Base-by-base conservation (phyloP, 2,888 invertebrate genomes). In the Choreutis nemorana region DNA sequence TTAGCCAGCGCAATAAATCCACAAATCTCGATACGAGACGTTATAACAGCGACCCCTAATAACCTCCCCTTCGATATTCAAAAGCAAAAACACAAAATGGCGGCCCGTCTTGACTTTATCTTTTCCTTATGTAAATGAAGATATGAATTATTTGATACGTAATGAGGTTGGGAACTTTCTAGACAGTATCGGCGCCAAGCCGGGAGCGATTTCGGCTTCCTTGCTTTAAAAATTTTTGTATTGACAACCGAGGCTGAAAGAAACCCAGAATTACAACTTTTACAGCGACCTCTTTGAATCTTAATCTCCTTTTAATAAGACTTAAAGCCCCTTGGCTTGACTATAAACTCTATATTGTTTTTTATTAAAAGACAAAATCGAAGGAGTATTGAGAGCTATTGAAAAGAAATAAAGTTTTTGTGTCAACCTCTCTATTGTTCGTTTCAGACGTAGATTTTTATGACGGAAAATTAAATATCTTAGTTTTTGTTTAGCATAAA, bases 111-210 rank as follows among this genome's bases (percentile, higher is more conserved):
- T 73, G 70, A 62, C 75, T 77, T 75, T 75, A 77, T 78, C 71
- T 75, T 71, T 75, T 75, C 61, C 71, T 71, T 73, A 77, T 75
- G 75, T 66, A 72, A 78, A 77, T 77, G 48, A 49, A 42, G 48
- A 45, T 40, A 47, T 48, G 42, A 61, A 55, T 65, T 58, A 64
- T 67, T 60, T 49, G 48, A 49, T 55, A 51, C 66, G 66, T 64
- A 64, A 71, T 66, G 67, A 68, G 60, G 62, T 61, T 68, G 68
- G 68, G 61, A 72, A 77, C 68, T 73, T 73, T 67, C 54, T 49
- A 45, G 52, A 52, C 67, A 59, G 53, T 58, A 42, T 37, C 45
- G 49, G 40, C 52, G 23, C 55, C 55, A 26, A n/a, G n/a, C n/a
- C n/a, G n/a, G n/a, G n/a, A n/a, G n/a, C n/a, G n/a, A n/a, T n/a